A percentile compares a stretch with the other conserved stretches of the same genome.
phyloP scores from a whole-genome alignment of 1,140 invertebrate species.

The Anthonomus grandis region DNA sequence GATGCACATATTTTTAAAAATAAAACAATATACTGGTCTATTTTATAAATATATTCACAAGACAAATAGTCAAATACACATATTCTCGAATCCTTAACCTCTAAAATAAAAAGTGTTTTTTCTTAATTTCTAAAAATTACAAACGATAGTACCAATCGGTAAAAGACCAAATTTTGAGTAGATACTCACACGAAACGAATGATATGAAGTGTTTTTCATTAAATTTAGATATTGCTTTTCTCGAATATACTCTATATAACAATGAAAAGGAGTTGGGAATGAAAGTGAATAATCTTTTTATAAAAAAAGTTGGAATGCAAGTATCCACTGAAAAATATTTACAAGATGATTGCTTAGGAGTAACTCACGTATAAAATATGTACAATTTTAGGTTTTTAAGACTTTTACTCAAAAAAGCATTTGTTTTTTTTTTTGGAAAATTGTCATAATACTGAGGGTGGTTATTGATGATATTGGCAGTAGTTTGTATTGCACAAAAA shows the following conservation, averaged over 20 bases:
- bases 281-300: slow-evolving; percentile 15
- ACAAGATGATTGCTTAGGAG: slow-evolving; percentile 36
- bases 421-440: neutral
- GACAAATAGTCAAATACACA: slow-evolving; percentile 47
- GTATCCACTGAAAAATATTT: slow-evolving; percentile 34
- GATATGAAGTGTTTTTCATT: slow-evolving; percentile 31
- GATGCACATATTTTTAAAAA: no score
- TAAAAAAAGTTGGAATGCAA: slow-evolving; percentile 25
- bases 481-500: neutral
- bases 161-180: slow-evolving; percentile 30
- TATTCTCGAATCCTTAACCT: slow-evolving; percentile 42
- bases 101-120: slow-evolving; percentile 45
- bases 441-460: neutral
- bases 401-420: neutral
- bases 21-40: slow-evolving; percentile 20
- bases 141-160: slow-evolving; percentile 31
- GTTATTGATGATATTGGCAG: neutral
- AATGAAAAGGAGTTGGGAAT: no score
- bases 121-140: slow-evolving; percentile 39
- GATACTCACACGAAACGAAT: slow-evolving; percentile 31
- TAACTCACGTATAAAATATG: slow-evolving; percentile 34
- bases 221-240: slow-evolving; percentile 32
- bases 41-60: slow-evolving; percentile 50
- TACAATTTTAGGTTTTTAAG: slow-evolving; percentile 15
- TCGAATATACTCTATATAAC: slow-evolving; percentile 20